Conservation (phyloP, 2,797 vertebrate genomes). For the Meda fulgida region DNA sequence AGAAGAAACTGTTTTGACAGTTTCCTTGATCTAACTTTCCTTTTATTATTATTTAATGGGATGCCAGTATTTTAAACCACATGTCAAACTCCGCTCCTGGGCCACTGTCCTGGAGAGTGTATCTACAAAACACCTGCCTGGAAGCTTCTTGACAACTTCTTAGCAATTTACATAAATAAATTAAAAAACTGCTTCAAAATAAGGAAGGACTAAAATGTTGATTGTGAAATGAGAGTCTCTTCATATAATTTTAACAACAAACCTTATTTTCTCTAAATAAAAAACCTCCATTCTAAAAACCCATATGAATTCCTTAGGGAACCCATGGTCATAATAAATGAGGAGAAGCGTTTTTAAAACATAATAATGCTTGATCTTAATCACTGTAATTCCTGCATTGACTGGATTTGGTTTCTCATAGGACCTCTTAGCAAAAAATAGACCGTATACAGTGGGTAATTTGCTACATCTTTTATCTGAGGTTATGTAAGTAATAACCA, state of each 20-base stretch:
- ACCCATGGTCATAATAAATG: constrained; percentile 11
- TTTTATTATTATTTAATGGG: not conserved
- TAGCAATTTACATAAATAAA: not conserved
- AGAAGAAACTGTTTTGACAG: not conserved
- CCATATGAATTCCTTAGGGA: not conserved
- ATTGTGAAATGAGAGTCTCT: not conserved
- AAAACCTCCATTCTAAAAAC: not conserved
- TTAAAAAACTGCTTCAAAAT: not conserved
- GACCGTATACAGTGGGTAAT: not conserved
- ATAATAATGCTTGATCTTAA: not conserved
- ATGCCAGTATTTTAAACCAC: not conserved
- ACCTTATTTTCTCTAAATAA: not conserved
- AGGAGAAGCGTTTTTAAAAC: not conserved
- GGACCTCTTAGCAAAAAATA: not conserved
- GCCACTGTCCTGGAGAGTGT: not conserved
- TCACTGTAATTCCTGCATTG: not conserved
- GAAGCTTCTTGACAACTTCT: not conserved
- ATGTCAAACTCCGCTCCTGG: not conserved
- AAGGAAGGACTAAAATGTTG: not conserved
- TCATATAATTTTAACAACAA: not conserved
- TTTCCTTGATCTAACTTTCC: not conserved
- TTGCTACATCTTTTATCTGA: not conserved
- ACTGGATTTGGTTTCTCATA: constrained; percentile 13
- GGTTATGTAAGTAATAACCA: not conserved
- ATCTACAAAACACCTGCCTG: not conserved